These are phyloP conservation scores for Arctia plantaginis DNA, from an alignment of 2,888 invertebrate genomes.

Conservation along the genomic window DNA sequence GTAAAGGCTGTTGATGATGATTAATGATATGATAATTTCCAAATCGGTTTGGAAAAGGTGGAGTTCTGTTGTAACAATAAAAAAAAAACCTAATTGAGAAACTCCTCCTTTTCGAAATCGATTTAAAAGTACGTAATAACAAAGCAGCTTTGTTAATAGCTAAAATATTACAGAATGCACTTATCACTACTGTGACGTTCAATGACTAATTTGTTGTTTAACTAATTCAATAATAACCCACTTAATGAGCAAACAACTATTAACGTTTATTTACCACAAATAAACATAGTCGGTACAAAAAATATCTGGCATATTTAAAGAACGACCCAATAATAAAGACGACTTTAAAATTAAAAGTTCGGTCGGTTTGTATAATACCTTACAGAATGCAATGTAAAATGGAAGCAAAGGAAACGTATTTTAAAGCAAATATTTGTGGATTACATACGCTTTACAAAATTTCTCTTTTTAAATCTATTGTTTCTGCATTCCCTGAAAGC, in stretches of 20 bases:
- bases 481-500: constrained; percentile 47
- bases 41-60: too few species aligned
- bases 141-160: neutral
- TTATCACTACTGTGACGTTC: neutral
- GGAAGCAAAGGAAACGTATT: neutral
- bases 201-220: neutral
- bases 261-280: constrained; percentile 11
- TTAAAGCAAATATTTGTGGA: neutral
- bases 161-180: neutral
- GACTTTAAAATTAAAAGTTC: neutral
- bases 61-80: neutral
- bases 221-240: neutral
- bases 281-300: neutral
- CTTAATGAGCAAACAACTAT: constrained; percentile 8
- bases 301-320: neutral
- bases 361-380: neutral
- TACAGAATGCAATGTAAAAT: neutral
- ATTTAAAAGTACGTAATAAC: neutral
- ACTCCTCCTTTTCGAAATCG: neutral
- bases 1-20: too few species aligned
- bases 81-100: neutral
- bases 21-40: too few species aligned
- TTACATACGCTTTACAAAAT: neutral
- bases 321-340: neutral
- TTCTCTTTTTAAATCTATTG: constrained; percentile 20